phyloP scores from a whole-genome alignment of 2,888 invertebrate species.

The Tipula vernalis region DNA sequence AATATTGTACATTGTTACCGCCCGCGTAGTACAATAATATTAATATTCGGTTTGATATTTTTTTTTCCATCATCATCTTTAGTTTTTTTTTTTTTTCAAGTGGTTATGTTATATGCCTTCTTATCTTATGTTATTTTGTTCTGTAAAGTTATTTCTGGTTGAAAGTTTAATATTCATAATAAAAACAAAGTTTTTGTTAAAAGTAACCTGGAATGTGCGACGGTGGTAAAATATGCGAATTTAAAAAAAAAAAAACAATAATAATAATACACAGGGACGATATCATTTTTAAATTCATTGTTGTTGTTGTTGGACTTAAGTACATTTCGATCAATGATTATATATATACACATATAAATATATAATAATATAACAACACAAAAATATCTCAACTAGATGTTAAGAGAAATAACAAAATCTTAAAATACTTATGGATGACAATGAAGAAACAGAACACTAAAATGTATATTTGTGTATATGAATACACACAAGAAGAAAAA shows the following conservation, averaged over 20 bases:
- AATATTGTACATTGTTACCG: constrained; percentile 7
- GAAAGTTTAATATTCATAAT: constrained; percentile 9
- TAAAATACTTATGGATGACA: neutral
- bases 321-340: neutral
- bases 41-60: constrained; percentile 7
- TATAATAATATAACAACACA: neutral
- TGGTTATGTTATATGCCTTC: constrained; percentile 9
- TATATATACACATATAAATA: neutral
- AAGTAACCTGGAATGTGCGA: constrained; percentile 8
- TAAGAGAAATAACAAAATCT: neutral
- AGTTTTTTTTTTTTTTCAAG: neutral
- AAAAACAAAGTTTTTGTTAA: neutral
- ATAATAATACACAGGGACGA: neutral
- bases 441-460: neutral
- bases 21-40: constrained; percentile 11
- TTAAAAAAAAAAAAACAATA: neutral
- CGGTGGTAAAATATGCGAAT: constrained; percentile 9
- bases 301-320: neutral
- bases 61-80: constrained; percentile 9
- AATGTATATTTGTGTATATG: neutral
- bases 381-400: constrained; percentile 1
- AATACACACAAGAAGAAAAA: neutral
- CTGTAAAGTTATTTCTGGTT: neutral
- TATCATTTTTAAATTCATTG: neutral
- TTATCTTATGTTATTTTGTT: constrained; percentile 8